A percentile compares a stretch with the other conserved stretches of the same genome.
phyloP scores from a whole-genome alignment of 2,888 invertebrate species.

The Eupithecia dodoneata region DNA sequence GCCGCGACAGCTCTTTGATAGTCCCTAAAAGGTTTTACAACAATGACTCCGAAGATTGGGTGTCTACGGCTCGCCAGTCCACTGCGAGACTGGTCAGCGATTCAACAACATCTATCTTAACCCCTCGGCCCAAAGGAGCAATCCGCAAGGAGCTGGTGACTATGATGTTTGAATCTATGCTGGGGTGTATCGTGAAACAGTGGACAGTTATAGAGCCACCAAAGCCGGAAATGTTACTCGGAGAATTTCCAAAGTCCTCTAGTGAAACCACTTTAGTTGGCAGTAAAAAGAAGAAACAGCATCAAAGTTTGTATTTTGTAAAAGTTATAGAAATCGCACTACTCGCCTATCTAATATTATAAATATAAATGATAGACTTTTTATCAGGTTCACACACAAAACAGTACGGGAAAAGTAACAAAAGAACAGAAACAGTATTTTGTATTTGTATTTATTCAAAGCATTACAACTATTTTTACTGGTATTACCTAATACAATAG shows the following conservation, averaged over 20 bases:
- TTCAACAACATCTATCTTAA: constrained; percentile 47
- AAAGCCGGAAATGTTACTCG: constrained; percentile 48
- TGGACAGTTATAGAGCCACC: constrained; percentile 64
- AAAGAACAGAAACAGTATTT: no score
- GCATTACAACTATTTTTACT: no score
- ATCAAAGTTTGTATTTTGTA: constrained; percentile 13
- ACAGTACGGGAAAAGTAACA: no score
- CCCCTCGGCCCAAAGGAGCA: constrained; percentile 55
- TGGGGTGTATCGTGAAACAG: constrained; percentile 66
- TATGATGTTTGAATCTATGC: constrained; percentile 72
- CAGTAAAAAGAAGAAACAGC: constrained; percentile 59
- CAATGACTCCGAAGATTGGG: constrained; percentile 46
- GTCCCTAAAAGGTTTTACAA: constrained; percentile 40
- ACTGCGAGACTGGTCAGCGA: constrained; percentile 53
- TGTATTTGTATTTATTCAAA: no score
- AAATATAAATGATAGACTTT: background rate
- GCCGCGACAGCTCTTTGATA: constrained; percentile 72
- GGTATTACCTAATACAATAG: no score
- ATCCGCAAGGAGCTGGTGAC: constrained; percentile 69
- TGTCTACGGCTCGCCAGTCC: constrained; percentile 52
- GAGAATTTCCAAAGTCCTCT: constrained; percentile 54
- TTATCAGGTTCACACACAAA: no score
- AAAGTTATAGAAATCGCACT: background rate
- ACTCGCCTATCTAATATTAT: background rate
- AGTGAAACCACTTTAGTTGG: constrained; percentile 59